Conservation (phyloP, 35 echinoderm and acorn worm species). For the Heliocidaris erythrogramma region DNA sequence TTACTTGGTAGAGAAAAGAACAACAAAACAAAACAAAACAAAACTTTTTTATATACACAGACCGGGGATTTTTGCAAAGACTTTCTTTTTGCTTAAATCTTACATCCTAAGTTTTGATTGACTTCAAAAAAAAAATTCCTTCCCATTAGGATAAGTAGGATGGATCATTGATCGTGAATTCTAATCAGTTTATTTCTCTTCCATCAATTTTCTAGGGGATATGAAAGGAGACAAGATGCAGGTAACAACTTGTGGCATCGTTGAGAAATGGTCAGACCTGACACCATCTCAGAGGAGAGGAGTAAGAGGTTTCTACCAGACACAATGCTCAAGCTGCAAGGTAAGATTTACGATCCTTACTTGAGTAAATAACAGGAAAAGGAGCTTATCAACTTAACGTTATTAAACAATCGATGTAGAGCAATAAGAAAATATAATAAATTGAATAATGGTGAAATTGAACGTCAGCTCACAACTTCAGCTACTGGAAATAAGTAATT, state of each 20-base stretch:
- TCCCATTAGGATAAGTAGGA: no score
- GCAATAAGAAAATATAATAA: no score
- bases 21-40: not conserved
- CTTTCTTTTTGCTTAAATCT: not conserved
- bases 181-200: not conserved
- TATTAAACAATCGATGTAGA: no score
- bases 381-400: no score
- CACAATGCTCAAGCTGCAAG: slow-evolving; percentile 8
- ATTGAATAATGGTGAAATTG: no score
- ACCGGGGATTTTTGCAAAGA: not conserved
- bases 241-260: slow-evolving; percentile 36
- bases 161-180: not conserved
- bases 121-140: no score
- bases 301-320: slow-evolving; percentile 5
- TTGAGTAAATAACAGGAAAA: no score
- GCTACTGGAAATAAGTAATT: no score
- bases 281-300: slow-evolving; percentile 25
- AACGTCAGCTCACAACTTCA: no score
- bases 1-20: not conserved
- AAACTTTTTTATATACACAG: not conserved
- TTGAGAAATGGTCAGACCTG: slow-evolving; percentile 31
- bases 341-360: not conserved
- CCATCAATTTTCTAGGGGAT: not conserved
- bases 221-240: slow-evolving; percentile 45
- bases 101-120: no score